Evolutionary conservation across 2,797 vertebrate species (phyloP), one percentile per base, ranked within the genome.

Genomic region (Tachyglossus aculeatus): DNA sequence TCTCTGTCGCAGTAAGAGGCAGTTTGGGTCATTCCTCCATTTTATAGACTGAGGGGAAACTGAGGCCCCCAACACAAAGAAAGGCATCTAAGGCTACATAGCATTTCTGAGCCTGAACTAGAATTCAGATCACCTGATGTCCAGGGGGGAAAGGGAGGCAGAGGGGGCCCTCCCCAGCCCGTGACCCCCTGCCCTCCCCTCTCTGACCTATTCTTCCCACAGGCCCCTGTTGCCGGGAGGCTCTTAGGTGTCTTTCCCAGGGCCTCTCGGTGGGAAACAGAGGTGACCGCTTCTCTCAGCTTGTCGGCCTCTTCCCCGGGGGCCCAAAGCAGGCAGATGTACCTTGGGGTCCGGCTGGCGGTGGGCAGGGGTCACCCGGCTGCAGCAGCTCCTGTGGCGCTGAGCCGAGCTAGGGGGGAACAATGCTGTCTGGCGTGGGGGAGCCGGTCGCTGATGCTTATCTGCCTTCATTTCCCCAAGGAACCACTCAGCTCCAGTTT

Each of bases 131-230:
- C n/a, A n/a, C n/a, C n/a, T n/a, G n/a, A n/a, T n/a, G n/a, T n/a
- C n/a, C n/a, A 62, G 59, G 82, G 82, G 67, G 75, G 82, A 72
- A 61, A 80, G 82, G 52, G 66, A 0, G 5, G 22, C 56, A 37
- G 36, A 37, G 36, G 15, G 36, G 37, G 36, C 9, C 41, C 38
- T 29, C 48, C 45, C 22, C 13, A n/a, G n/a, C n/a, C n/a, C n/a
- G n/a, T n/a, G n/a, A n/a, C n/a, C n/a, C n/a, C n/a, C n/a, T n/a
- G n/a, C n/a, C n/a, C n/a, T n/a, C n/a, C n/a, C n/a, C n/a, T n/a
- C n/a, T n/a, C n/a, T n/a, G n/a, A n/a, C n/a, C n/a, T n/a, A n/a
- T n/a, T n/a, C n/a, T n/a, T n/a, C 63, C 51, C 69, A 54, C 71
- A 73, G 66, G 65, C 65, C 54, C 61, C 73, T 7, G 21, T 36